Evolutionary conservation across 2,797 vertebrate species (phyloP).

Genomic region (Linurgus olivaceus): DNA sequence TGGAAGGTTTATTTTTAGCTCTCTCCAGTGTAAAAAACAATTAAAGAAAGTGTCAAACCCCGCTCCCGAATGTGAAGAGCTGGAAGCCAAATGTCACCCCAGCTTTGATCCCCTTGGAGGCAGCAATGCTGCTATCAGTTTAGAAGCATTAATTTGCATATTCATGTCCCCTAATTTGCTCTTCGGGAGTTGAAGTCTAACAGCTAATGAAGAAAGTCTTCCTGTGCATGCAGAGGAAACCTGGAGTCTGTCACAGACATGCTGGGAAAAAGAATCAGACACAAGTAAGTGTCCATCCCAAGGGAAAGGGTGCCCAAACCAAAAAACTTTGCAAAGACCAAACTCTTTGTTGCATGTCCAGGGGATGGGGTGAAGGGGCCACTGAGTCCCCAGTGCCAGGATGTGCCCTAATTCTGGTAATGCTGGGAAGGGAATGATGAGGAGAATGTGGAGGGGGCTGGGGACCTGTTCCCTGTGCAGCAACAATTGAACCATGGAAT

Average conservation of each 20-base stretch:
- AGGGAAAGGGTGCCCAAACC: neutral
- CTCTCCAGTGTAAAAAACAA: neutral
- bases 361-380: no score
- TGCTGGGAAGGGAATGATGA: neutral
- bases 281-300: neutral
- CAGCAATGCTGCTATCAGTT: neutral
- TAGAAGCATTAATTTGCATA: conserved; percentile 43
- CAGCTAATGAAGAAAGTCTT: conserved; percentile 26
- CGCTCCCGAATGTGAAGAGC: neutral
- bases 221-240: neutral
- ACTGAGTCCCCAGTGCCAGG: rapidly evolving
- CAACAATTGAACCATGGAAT: rapidly evolving
- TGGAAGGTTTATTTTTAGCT: neutral
- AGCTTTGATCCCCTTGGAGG: conserved; percentile 9
- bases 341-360: neutral
- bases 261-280: neutral
- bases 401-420: neutral
- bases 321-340: neutral
- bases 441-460: neutral
- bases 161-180: conserved; percentile 55
- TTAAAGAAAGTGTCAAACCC: neutral
- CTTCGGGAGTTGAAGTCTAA: conserved; percentile 10
- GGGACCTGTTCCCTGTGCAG: neutral
- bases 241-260: neutral
- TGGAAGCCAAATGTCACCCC: conserved; percentile 34